Percentiles rank a stretch among this genome's conserved stretches.
These are phyloP conservation scores for Andrena bicolor DNA, from an alignment of 2,888 invertebrate genomes.

Conservation along the genomic window DNA sequence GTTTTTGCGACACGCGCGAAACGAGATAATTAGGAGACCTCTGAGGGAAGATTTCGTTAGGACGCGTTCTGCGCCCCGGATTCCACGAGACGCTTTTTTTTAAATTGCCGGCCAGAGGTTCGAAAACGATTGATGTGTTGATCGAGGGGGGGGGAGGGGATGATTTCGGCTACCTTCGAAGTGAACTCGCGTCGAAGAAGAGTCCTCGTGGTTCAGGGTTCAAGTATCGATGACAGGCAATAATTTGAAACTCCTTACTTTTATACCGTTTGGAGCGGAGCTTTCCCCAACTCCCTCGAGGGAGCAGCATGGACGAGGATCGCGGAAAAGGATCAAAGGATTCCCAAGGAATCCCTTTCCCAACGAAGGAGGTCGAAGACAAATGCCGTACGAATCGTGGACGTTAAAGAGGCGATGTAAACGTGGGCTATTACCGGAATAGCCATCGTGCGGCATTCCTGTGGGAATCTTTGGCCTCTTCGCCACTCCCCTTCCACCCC, in stretches of 20 bases:
- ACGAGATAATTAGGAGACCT: conserved; percentile 65
- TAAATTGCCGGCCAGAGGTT: background rate
- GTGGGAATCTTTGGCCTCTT: conserved; percentile 35
- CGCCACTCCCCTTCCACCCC: conserved; percentile 30
- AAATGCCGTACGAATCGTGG: conserved; percentile 75
- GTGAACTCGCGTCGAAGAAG: no score
- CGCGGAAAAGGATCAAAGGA: conserved; percentile 70
- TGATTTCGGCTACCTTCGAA: no score
- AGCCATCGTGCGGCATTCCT: conserved; percentile 73
- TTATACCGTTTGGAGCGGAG: no score
- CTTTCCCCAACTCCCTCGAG: no score
- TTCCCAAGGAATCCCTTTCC: conserved; percentile 43
- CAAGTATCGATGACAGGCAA: no score
- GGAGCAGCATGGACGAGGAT: background rate
- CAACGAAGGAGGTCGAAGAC: conserved; percentile 70
- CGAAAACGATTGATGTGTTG: conserved; percentile 27
- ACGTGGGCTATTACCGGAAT: conserved; percentile 80
- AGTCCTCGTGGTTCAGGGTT: no score
- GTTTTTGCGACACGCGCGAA: conserved; percentile 61
- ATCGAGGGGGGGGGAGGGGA: background rate
- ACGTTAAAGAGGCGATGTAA: conserved; percentile 80
- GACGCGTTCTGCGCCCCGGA: background rate
- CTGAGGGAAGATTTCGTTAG: conserved; percentile 40
- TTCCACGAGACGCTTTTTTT: conserved; percentile 24
- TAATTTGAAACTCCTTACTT: no score